phyloP scores from a whole-genome alignment of 1,140 invertebrate species.

The Papilio machaon region DNA sequence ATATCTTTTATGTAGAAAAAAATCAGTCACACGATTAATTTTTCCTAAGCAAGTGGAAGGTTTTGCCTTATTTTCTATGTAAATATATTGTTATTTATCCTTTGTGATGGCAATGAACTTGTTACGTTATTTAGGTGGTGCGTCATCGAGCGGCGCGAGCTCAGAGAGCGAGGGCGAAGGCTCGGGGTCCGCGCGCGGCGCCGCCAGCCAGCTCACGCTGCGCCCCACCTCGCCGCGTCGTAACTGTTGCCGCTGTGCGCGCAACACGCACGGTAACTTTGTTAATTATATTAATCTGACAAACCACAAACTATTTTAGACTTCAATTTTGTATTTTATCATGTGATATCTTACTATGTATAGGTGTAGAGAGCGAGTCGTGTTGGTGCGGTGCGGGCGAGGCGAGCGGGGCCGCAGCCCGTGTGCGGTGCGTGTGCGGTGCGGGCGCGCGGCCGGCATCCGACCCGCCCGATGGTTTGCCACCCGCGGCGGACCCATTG shows the following conservation, averaged over 20 bases:
- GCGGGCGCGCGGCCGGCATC: conserved; percentile 45
- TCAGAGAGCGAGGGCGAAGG: conserved; percentile 72
- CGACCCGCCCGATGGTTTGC: conserved; percentile 89
- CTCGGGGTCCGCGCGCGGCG: conserved; percentile 42
- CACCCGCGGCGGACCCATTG: conserved; percentile 88
- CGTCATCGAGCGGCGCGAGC: conserved; percentile 65
- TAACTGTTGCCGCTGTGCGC: conserved; percentile 48
- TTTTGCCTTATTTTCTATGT: too few species aligned
- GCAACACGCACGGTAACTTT: conserved; percentile 25
- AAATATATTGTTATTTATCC: neutral
- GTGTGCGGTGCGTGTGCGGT: conserved; percentile 53
- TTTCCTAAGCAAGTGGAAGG: too few species aligned
- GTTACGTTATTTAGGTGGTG: conserved; percentile 49
- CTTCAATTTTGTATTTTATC: too few species aligned
- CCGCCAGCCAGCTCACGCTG: conserved; percentile 61
- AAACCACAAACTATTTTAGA: too few species aligned
- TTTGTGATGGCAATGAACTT: neutral
- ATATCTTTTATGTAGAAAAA: too few species aligned
- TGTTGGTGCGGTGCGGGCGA: conserved; percentile 52
- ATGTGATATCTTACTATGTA: neutral
- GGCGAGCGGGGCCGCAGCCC: conserved; percentile 43
- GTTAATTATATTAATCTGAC: too few species aligned
- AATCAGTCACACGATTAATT: too few species aligned
- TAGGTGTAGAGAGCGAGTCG: conserved; percentile 43
- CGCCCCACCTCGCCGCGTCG: conserved; percentile 66